Percentiles rank a stretch among this genome's conserved stretches.
phyloP scores from a whole-genome alignment of 2,797 vertebrate species.

The Momotus momota region DNA sequence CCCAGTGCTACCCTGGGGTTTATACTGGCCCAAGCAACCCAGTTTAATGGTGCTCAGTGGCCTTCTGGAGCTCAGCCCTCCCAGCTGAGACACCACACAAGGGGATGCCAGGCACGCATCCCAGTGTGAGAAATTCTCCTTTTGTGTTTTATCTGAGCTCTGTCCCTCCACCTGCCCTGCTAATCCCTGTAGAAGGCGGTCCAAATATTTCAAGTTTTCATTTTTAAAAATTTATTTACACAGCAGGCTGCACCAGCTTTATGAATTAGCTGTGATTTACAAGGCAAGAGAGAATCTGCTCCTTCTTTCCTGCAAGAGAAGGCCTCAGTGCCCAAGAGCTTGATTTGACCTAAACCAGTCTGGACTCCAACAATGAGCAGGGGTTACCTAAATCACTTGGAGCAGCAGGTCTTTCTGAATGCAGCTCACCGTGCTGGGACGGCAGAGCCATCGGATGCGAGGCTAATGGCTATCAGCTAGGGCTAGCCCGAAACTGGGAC shows the following conservation, averaged over 20 bases:
- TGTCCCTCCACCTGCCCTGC: background rate
- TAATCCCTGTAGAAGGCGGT: background rate
- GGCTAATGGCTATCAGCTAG: background rate
- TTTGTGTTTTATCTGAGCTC: background rate
- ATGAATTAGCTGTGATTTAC: background rate
- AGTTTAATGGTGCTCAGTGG: background rate
- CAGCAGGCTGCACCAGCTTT: background rate
- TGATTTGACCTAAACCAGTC: background rate
- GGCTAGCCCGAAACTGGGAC: background rate
- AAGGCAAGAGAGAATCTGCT: background rate
- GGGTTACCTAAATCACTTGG: background rate
- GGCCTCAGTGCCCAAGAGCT: background rate
- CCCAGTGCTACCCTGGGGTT: background rate
- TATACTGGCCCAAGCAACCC: fast-evolving
- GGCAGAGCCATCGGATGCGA: background rate
- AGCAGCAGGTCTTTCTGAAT: background rate
- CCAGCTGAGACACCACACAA: fast-evolving
- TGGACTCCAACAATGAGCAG: fast-evolving
- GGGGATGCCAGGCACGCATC: fast-evolving
- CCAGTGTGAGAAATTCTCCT: background rate
- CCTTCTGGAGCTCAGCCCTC: background rate
- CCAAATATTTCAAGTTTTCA: background rate
- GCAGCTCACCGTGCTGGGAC: background rate
- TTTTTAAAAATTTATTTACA: background rate
- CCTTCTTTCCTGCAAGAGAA: background rate